Percentiles rank a stretch among this genome's conserved stretches.
Evolutionary conservation across 2,113 vertebrate genomes (phyloP).

Genomic region (Spea multiplicata): DNA sequence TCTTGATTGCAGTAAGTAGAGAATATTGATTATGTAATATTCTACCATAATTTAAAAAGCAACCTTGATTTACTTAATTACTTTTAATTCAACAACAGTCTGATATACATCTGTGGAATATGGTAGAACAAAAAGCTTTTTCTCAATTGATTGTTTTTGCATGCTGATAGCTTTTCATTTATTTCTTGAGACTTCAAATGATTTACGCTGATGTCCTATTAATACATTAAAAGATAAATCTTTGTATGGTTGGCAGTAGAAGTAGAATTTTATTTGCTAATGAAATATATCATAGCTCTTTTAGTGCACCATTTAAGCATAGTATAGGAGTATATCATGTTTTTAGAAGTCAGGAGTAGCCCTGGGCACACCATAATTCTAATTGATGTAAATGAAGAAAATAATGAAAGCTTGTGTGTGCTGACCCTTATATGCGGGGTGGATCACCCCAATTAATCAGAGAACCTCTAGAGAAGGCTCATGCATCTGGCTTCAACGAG

Average conservation of each 20-base stretch:
- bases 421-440: constrained; percentile 84
- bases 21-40: constrained; percentile 27
- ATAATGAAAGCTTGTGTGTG: constrained; percentile 77
- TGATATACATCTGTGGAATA: background rate
- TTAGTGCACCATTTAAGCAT: constrained; percentile 70
- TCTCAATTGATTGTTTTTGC: constrained; percentile 51
- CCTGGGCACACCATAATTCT: constrained; percentile 68
- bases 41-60: constrained; percentile 19
- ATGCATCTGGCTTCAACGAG: constrained; percentile 74
- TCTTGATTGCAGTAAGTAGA: constrained; percentile 28
- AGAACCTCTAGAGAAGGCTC: constrained; percentile 79
- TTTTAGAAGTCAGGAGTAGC: constrained; percentile 67
- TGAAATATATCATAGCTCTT: constrained; percentile 73
- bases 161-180: constrained; percentile 45
- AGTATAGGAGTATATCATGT: constrained; percentile 62
- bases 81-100: constrained; percentile 7
- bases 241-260: constrained; percentile 57
- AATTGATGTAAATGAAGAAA: constrained; percentile 90
- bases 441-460: constrained; percentile 92
- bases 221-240: constrained; percentile 56
- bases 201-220: constrained; percentile 59
- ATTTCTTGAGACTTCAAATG: constrained; percentile 54
- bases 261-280: constrained; percentile 63
- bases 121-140: constrained; percentile 49
- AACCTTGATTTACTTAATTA: constrained; percentile 16